Evolutionary conservation across 2,888 invertebrate species (phyloP).

Genomic region (Nomada fabriciana): DNA sequence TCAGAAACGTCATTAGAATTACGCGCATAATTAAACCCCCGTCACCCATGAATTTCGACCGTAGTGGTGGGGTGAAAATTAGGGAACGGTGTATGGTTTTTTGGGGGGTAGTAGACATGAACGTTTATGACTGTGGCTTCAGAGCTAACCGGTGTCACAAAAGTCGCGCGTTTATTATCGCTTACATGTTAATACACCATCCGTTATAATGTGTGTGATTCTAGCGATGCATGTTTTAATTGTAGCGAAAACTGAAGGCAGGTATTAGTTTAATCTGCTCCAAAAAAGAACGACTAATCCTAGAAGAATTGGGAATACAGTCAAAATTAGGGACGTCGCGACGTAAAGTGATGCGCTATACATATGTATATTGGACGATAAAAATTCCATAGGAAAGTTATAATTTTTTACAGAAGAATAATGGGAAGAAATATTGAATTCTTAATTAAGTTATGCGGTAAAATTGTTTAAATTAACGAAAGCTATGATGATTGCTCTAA

Average conservation of each 20-base stretch:
- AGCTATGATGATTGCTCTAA: neutral
- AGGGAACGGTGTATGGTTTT: neutral
- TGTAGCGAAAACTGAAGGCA: neutral
- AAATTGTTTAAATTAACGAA: too few relatives aligned
- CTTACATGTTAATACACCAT: slow-evolving; percentile 27
- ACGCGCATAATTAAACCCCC: neutral
- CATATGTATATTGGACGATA: too few relatives aligned
- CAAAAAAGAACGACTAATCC: slow-evolving; percentile 24
- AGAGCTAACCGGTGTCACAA: slow-evolving; percentile 70
- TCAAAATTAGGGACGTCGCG: too few relatives aligned
- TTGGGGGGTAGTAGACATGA: neutral
- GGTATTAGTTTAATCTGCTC: slow-evolving; percentile 27
- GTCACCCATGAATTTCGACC: slow-evolving; percentile 8
- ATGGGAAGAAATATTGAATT: too few relatives aligned
- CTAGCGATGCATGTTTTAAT: neutral
- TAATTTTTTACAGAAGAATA: too few relatives aligned
- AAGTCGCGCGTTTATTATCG: slow-evolving; percentile 60
- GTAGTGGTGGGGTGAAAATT: neutral
- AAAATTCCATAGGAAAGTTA: too few relatives aligned
- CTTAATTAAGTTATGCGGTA: too few relatives aligned
- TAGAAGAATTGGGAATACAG: too few relatives aligned
- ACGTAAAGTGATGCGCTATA: too few relatives aligned
- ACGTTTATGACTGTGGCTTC: slow-evolving; percentile 71
- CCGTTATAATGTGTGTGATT: slow-evolving; percentile 12
- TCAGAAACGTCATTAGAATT: neutral